These are phyloP conservation scores for Eulacestoma nigropectus DNA, from an alignment of 2,113 vertebrate genomes.

Conservation along the genomic window DNA sequence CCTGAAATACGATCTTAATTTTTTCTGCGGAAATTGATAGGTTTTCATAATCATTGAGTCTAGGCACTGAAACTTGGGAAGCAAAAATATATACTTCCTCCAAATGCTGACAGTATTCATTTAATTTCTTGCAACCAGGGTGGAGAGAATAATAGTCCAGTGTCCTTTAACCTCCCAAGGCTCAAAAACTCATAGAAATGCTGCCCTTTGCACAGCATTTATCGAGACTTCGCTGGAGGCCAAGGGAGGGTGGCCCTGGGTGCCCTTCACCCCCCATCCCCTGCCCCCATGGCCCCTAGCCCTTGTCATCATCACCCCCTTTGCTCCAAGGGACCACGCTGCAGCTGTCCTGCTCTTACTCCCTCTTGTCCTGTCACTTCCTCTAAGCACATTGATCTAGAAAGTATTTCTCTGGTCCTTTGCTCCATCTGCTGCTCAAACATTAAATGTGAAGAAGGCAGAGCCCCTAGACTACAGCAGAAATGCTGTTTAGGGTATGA, in stretches of 20 bases:
- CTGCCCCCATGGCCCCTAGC: accelerated
- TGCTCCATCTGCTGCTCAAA: conserved; percentile 56
- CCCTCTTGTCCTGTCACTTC: not conserved
- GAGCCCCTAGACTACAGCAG: not conserved
- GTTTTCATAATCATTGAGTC: not conserved
- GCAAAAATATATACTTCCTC: not conserved
- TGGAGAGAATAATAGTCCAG: not conserved
- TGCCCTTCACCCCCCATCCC: not conserved
- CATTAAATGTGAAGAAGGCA: not conserved
- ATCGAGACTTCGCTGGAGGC: not conserved
- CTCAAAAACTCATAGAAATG: not conserved
- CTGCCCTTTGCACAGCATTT: not conserved
- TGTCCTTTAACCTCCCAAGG: not conserved
- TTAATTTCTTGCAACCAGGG: not conserved
- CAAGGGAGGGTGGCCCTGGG: not conserved
- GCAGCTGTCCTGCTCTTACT: not conserved
- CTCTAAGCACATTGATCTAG: not conserved
- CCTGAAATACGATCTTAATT: not conserved
- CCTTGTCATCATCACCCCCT: not conserved
- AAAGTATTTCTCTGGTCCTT: not conserved
- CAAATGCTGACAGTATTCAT: not conserved
- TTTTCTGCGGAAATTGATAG: not conserved
- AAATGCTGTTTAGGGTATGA: not conserved
- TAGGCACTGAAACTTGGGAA: not conserved
- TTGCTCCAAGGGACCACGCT: accelerated